Evolutionary conservation across 1,140 invertebrate species (phyloP).

Genomic region (Luehdorfia chinensis): DNA sequence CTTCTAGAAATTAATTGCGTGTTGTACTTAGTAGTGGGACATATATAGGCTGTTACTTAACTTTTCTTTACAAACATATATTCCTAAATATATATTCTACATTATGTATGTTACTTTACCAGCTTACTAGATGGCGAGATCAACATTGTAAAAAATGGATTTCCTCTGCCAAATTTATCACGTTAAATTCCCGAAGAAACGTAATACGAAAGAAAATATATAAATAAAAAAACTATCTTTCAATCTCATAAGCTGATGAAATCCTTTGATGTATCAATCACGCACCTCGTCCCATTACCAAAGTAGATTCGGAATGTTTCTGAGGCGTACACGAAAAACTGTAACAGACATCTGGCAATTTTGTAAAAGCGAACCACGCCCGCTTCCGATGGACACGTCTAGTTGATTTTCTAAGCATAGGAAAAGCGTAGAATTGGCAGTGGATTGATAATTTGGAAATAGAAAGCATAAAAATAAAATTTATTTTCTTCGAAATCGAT

Average conservation of each 20-base stretch:
- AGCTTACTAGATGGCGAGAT: neutral
- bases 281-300: conserved; percentile 15
- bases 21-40: too few species aligned
- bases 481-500: too few species aligned
- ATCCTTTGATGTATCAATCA: conserved; percentile 25
- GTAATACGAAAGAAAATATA: conserved; percentile 2
- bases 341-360: conserved; percentile 54
- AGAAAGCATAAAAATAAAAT: neutral
- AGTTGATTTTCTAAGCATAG: conserved; percentile 21
- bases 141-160: neutral
- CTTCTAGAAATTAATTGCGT: too few species aligned
- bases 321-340: conserved; percentile 32
- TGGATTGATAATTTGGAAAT: too few species aligned
- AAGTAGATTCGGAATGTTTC: conserved; percentile 15
- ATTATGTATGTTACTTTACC: neutral
- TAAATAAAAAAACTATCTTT: conserved; percentile 15
- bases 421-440: conserved; percentile 22
- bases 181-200: conserved; percentile 1
- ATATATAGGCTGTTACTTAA: too few species aligned
- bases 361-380: conserved; percentile 57
- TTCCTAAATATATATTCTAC: too few species aligned
- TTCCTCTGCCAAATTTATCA: conserved; percentile 2
- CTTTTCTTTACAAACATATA: too few species aligned
- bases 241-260: conserved; percentile 22
- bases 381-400: conserved; percentile 54